Evolutionary conservation across 2,888 invertebrate species (phyloP), one percentile per base, ranked within the genome.

Genomic region (Chrysolina haemoptera): DNA sequence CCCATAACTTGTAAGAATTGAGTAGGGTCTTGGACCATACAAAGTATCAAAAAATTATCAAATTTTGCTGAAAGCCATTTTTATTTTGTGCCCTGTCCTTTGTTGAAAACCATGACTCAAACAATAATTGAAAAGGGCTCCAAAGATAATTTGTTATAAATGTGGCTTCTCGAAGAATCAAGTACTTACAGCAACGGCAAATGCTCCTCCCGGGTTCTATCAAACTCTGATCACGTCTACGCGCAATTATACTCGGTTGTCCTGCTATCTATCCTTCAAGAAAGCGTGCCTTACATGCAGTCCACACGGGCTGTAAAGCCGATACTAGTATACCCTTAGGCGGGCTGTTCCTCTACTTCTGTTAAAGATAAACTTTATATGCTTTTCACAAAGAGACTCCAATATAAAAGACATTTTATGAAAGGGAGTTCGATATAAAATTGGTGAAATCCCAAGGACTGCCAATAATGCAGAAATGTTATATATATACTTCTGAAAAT

Each of bases 201-300:
- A 48, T 67, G 67, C 20, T 67, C 67, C 53, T 55, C 67, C 67
- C 53, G 40, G 50, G 50, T 48, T 50, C 20, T 53, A 67, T 53
- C 53, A 53, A 83, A 84, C 81, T 81, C 82, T 77, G 82, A 81
- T 83, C 84, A 84, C 84, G 84, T 84, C 75, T 79, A 70, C 76
- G 79, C 81, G 82, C 84, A 84, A 84, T 84, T 84, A 84, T 84
- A 84, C 82, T 83, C 78, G 82, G 83, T 83, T 84, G 84, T 84
- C 84, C 82, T 83, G 83, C 82, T 79, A 84, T 84, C 82, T 79
- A 84, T 84, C 84, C 83, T 84, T 84, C 83, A 83, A 84, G 81
- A 76, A 80, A 77, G 82, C 84, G 84, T 84, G 84, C 84, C 82
- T 81, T 79, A 79, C 83, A 84, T 84, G 82, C 50, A 53, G 18